phyloP scores from a whole-genome alignment of 2,888 invertebrate species.

The Pomacea canaliculata region DNA sequence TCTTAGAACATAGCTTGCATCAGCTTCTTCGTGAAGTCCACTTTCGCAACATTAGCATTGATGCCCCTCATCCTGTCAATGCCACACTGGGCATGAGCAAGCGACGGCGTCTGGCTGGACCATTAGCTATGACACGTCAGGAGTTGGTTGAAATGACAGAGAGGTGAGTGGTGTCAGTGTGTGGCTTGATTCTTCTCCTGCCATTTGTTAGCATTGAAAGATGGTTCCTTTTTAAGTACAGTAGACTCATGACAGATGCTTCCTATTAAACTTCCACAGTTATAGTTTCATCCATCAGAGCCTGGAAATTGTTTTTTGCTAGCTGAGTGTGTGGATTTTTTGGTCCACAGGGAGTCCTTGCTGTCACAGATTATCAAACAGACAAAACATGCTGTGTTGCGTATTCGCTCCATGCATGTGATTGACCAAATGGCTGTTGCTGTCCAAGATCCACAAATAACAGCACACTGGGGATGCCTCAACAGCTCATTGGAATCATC shows the following conservation, averaged over 20 bases:
- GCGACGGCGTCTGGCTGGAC: slow-evolving; percentile 89
- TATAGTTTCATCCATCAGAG: too few species aligned
- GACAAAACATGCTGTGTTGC: slow-evolving; percentile 94
- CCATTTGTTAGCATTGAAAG: too few species aligned
- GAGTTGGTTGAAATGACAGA: slow-evolving; percentile 91
- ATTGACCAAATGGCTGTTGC: slow-evolving; percentile 92
- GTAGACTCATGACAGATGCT: too few species aligned
- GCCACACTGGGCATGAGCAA: slow-evolving; percentile 94
- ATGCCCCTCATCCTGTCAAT: slow-evolving; percentile 94
- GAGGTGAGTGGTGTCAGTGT: slow-evolving; percentile 66
- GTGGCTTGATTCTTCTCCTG: too few species aligned
- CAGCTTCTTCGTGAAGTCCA: slow-evolving; percentile 93
- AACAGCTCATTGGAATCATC: slow-evolving; percentile 95
- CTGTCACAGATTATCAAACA: slow-evolving; percentile 96
- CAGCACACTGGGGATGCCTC: slow-evolving; percentile 95
- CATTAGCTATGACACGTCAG: slow-evolving; percentile 88
- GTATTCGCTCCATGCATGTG: slow-evolving; percentile 90
- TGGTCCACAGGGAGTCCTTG: slow-evolving; percentile 81
- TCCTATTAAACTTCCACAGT: too few species aligned
- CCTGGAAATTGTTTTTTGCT: background rate
- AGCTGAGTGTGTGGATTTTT: background rate
- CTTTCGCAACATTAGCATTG: slow-evolving; percentile 91
- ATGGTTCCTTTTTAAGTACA: too few species aligned
- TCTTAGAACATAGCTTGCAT: slow-evolving; percentile 95
- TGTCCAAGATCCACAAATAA: slow-evolving; percentile 93